Percentiles rank a stretch among this genome's conserved stretches.
Conservation (phyloP, 2,113 vertebrate genomes). For the Stegastes partitus region DNA sequence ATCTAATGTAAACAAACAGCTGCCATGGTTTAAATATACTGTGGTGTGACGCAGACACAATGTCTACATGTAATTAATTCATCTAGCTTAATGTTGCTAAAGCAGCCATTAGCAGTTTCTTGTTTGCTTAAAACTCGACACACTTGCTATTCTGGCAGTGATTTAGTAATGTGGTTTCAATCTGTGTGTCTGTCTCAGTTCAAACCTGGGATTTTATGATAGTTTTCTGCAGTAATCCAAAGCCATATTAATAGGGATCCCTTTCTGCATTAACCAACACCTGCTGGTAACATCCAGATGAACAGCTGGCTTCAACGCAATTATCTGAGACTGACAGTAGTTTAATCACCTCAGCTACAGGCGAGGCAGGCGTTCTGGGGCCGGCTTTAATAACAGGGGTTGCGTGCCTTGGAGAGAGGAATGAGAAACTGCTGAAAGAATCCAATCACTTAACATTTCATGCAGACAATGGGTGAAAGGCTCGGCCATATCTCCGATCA, state of each 20-base stretch:
- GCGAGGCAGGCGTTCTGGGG: not conserved
- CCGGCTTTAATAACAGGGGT: conserved; percentile 34
- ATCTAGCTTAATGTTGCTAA: too few relatives aligned
- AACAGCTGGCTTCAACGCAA: conserved; percentile 1
- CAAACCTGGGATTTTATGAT: not conserved
- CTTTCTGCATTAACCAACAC: conserved; percentile 10
- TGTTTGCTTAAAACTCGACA: too few relatives aligned
- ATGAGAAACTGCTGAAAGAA: conserved; percentile 49
- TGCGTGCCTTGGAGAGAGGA: conserved; percentile 47
- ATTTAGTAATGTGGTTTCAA: not conserved
- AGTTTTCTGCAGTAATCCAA: conserved; percentile 3
- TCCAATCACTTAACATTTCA: conserved; percentile 58
- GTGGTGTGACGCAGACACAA: too few relatives aligned
- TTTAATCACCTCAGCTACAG: not conserved
- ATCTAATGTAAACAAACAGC: not conserved
- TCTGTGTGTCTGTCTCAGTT: not conserved
- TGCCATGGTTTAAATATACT: not conserved
- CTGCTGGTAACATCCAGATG: not conserved
- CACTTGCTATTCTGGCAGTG: too few relatives aligned
- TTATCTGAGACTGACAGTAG: not conserved
- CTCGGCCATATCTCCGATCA: conserved; percentile 41
- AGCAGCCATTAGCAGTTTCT: too few relatives aligned
- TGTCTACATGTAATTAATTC: too few relatives aligned
- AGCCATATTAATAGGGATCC: conserved; percentile 4
- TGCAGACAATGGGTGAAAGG: conserved; percentile 24